Evolutionary conservation across 2,888 invertebrate genomes (phyloP).

Genomic region (Gisinianus flammeolus): DNA sequence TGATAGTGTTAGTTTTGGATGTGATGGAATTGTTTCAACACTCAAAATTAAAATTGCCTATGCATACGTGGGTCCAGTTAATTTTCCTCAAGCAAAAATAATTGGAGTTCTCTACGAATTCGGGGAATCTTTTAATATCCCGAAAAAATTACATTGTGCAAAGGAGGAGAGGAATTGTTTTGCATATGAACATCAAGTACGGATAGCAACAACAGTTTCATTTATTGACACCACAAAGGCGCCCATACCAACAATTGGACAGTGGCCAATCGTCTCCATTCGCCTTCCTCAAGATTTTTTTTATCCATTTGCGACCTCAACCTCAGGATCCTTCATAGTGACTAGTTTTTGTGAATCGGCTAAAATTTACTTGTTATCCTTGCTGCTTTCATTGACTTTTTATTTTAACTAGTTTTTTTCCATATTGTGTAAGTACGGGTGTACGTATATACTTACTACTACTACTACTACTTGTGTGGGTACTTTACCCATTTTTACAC

Average conservation of each 20-base stretch:
- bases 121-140: constrained; percentile 49
- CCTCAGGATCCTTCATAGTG: neutral
- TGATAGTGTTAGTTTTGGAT: constrained; percentile 51
- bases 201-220: constrained; percentile 62
- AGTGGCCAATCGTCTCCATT: constrained; percentile 70
- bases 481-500: too few relatives aligned
- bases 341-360: neutral
- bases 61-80: constrained; percentile 64
- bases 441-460: neutral
- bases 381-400: neutral
- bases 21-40: constrained; percentile 61
- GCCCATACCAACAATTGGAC: constrained; percentile 65
- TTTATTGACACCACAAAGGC: constrained; percentile 66
- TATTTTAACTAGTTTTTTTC: neutral
- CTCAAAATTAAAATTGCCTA: constrained; percentile 64
- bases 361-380: neutral
- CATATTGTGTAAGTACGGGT: neutral
- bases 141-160: constrained; percentile 37
- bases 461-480: too few relatives aligned
- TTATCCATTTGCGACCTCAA: constrained; percentile 68
- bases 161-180: constrained; percentile 24
- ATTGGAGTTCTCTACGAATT: constrained; percentile 61
- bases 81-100: constrained; percentile 65
- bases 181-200: constrained; percentile 52
- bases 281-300: constrained; percentile 76